Percentiles rank a stretch among this genome's conserved stretches.
These are phyloP conservation scores for Invenusta paracnida DNA, from an alignment of 2,888 invertebrate species.

Conservation along the genomic window DNA sequence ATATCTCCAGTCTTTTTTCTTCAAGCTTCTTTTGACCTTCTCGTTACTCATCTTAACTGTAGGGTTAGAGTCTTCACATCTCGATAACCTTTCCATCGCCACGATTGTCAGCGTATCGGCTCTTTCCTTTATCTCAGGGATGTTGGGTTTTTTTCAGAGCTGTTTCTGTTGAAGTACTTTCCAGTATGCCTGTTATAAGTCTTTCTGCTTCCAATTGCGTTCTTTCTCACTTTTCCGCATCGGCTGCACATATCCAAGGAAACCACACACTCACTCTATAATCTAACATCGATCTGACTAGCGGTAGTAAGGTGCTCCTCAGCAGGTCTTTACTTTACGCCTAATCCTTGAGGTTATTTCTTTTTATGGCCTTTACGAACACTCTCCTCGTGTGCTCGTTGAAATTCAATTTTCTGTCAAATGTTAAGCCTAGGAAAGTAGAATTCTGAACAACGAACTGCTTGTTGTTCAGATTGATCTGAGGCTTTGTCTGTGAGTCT, in stretches of 20 bases:
- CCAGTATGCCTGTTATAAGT: not conserved
- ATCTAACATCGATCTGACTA: not conserved
- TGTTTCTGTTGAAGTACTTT: not conserved
- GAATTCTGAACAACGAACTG: not conserved
- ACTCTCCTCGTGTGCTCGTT: conserved; percentile 1
- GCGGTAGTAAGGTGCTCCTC: not conserved
- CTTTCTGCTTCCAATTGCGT: not conserved
- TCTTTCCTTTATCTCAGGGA: not conserved
- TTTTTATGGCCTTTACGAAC: not conserved
- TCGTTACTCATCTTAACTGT: not conserved
- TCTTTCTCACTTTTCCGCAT: not conserved
- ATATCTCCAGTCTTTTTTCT: not conserved
- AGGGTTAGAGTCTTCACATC: not conserved
- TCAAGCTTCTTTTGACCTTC: not conserved
- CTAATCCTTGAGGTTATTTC: not conserved
- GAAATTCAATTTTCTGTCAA: not conserved
- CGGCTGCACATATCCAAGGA: not conserved
- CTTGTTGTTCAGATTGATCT: not conserved
- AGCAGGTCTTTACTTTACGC: not conserved
- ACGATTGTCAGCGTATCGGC: not conserved
- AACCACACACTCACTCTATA: not conserved
- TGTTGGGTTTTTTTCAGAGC: not conserved
- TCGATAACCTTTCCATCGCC: not conserved
- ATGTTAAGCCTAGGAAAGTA: not conserved
- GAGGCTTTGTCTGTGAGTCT: not conserved